Evolutionary conservation across 2,888 invertebrate species (phyloP).

Genomic region (Dioctria linearis): DNA sequence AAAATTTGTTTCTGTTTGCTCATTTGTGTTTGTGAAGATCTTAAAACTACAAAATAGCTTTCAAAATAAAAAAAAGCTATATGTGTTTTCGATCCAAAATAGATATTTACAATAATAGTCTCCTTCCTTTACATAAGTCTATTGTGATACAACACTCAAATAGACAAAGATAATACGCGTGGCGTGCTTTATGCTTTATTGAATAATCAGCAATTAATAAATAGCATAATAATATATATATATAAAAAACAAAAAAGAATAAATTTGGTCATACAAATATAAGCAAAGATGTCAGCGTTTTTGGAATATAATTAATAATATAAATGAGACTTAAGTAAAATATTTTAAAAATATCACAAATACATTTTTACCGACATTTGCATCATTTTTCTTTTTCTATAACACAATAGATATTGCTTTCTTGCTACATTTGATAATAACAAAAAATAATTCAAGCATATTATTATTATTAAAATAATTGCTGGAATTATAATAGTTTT

Average conservation of each 20-base stretch:
- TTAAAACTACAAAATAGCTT: constrained; percentile 37
- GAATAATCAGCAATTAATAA: too few species aligned
- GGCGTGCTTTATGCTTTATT: too few species aligned
- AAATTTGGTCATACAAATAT: not conserved
- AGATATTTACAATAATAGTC: too few species aligned
- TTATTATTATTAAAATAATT: not conserved
- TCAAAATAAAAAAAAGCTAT: not conserved
- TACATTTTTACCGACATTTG: constrained; percentile 20
- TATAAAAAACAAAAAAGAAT: too few species aligned
- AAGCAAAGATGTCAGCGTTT: constrained; percentile 21
- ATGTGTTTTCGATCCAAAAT: too few species aligned
- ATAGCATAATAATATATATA: too few species aligned
- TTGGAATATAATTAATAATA: not conserved
- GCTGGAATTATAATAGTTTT: not conserved
- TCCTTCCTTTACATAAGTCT: too few species aligned
- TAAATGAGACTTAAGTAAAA: constrained; percentile 15
- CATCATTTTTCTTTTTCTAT: not conserved
- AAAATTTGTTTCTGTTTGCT: constrained; percentile 23
- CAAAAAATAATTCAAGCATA: not conserved
- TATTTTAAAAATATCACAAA: constrained; percentile 41
- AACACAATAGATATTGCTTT: not conserved
- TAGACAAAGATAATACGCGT: too few species aligned
- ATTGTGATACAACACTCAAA: too few species aligned
- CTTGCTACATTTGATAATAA: not conserved
- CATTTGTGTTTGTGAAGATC: not conserved